Base-by-base conservation (phyloP, 2,888 invertebrate genomes). In the Agonum fuliginosum region DNA sequence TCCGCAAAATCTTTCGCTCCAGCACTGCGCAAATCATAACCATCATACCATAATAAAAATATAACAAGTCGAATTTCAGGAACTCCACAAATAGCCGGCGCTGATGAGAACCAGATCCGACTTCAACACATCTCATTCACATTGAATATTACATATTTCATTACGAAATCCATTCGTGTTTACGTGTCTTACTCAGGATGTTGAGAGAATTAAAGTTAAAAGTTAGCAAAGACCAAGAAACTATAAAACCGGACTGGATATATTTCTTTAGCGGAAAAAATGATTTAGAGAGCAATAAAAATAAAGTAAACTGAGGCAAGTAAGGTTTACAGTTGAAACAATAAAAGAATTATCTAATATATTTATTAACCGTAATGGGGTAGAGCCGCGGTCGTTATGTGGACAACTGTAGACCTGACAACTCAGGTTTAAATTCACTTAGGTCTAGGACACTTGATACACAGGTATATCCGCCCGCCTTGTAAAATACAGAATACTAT, bases 201-300 rank as follows among this genome's bases (percentile, higher is more conserved):
- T 70, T 70, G 43, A 46, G 43, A 22, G 34, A 70, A 70, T 70
- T 46, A 70, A 70, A 58, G 37, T 58, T 22, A 70, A 70, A 70
- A 58, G 37, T 58, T 22, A 4, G 58, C 58, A 54, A 72, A 51
- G n/a, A 51, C 30, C 20, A 30, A 30, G 46, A 4, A n/a, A 10
- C 24, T 24, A 10, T 12, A 24, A 62, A 62, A 62, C 58, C 58
- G 19, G 30, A 10, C 20, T 20, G 24, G 54, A 54, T 62, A 54
- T 62, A 30, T 62, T 62, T 54, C 24, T 54, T 54, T 24, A 54
- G 20, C 54, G 54, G 54, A 6, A 10, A 54, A 62, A 12, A 30
- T 62, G 58, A 62, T 62, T 62, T 62, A 62, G 30, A 62, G 17
- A 10, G 2, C 30, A 20, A 30, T 62, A 30, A 62, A 62, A 30